Evolutionary conservation across 2,797 vertebrate genomes (phyloP).

Genomic region (Parauchenoglanis ngamensis): DNA sequence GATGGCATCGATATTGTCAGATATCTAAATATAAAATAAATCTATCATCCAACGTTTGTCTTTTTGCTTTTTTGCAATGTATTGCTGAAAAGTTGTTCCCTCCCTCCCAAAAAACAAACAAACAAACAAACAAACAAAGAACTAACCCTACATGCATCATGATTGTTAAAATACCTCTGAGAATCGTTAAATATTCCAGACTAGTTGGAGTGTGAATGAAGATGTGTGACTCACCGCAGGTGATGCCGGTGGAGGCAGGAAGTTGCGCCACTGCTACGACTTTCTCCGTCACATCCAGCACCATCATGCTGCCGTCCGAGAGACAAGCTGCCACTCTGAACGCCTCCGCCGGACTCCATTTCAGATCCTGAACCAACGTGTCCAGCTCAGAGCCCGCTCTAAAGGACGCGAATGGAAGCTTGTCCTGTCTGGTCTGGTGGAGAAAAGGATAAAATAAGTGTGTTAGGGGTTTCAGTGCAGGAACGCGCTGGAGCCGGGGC

Average conservation of each 20-base stretch:
- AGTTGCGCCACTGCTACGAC: conserved; percentile 79
- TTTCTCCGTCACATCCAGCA: conserved; percentile 83
- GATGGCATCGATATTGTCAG: neutral
- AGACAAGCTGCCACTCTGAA: conserved; percentile 84
- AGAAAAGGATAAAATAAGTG: neutral
- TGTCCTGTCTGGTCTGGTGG: conserved; percentile 79
- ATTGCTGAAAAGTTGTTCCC: no score
- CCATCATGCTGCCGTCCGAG: conserved; percentile 87
- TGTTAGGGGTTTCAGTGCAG: neutral
- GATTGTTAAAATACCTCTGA: no score
- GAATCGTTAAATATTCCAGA: neutral
- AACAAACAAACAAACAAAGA: no score
- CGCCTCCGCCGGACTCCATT: conserved; percentile 86
- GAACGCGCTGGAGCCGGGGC: no score
- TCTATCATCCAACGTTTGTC: no score
- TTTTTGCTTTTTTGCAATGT: no score
- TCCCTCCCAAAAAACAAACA: no score
- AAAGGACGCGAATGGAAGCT: conserved; percentile 84
- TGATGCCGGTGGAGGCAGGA: conserved; percentile 81
- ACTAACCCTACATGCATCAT: no score
- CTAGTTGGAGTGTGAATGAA: neutral
- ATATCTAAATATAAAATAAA: neutral
- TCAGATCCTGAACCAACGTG: conserved; percentile 83
- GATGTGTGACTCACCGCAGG: conserved; percentile 79
- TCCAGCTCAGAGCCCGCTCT: conserved; percentile 71